Evolutionary conservation across 1,140 invertebrate genomes (phyloP), one percentile per base, ranked within the genome.

Genomic region (Drosophila persimilis): DNA sequence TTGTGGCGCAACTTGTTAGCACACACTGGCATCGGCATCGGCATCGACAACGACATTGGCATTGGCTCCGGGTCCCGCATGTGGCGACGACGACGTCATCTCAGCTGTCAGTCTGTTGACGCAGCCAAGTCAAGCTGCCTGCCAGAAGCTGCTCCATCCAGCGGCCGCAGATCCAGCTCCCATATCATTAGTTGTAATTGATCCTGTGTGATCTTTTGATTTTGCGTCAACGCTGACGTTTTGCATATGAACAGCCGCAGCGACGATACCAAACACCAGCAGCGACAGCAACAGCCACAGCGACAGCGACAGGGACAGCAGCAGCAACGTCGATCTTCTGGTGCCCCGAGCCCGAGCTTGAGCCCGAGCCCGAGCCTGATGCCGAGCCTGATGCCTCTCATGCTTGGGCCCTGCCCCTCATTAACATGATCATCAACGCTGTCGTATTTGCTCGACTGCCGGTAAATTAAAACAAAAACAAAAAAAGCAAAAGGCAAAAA

Each of bases 181-280:
- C 78, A 88, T 88, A 88, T 88, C 83, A 88, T 88, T 88, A 88
- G 83, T 88, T 88, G 83, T 88, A 88, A 88, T 88, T 88, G 83
- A 88, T 88, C 83, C 83, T 88, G 81, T 86, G 83, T 88, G 81
- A 86, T 86, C 81, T 86, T 86, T 86, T 86, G 81, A 85, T 85
- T 85, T 85, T 85, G 81, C 81, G 81, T 85, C 81, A 85, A 86
- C 81, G 73, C 83, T 86, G 77, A 77, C 62, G 65, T 58, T 80
- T 85, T 84, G 74, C 75, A 77, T 77, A 78, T 53, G 62, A 41
- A 45, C 45, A 45, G 48, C 43, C 11, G 35, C 35, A 39, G 45
- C 29, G 51, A 20, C 59, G 46, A 64, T 50, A 44, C 63, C 63
- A 61, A 80, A 77, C 77, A 79, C 71, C 77, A 80, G 77, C 77